These are phyloP conservation scores for Dicyrtomina minuta DNA, from an alignment of 2,888 invertebrate genomes.

Conservation along the genomic window DNA sequence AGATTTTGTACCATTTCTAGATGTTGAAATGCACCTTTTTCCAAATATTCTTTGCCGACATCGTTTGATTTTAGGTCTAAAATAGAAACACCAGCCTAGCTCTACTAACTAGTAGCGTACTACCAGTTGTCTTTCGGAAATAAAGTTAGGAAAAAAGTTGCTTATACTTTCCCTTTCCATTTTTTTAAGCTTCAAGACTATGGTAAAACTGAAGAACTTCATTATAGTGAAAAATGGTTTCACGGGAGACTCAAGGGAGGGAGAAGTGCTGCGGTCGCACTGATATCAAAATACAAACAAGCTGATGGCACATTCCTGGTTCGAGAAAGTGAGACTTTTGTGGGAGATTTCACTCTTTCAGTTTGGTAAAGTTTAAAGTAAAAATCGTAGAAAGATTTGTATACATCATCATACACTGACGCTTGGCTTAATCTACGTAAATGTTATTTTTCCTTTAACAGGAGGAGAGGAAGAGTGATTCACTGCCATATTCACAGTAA, in stretches of 20 bases:
- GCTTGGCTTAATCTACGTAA: too few species aligned
- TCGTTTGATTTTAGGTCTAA: too few species aligned
- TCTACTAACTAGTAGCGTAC: too few species aligned
- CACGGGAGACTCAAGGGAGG: conserved; percentile 83
- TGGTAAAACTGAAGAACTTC: conserved; percentile 66
- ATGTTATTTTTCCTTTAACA: conserved; percentile 15
- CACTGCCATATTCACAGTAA: conserved; percentile 89
- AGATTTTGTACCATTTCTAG: too few species aligned
- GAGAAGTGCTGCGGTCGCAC: conserved; percentile 73
- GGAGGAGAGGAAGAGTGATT: conserved; percentile 77
- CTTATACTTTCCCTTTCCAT: too few species aligned
- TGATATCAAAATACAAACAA: conserved; percentile 73
- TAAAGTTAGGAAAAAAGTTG: too few species aligned
- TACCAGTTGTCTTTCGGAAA: too few species aligned
- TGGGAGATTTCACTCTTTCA: conserved; percentile 92
- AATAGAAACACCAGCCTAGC: too few species aligned
- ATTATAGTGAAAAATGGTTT: conserved; percentile 92
- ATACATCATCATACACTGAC: too few species aligned
- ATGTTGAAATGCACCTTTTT: too few species aligned
- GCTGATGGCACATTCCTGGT: conserved; percentile 93
- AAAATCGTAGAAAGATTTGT: too few species aligned
- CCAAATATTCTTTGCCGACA: too few species aligned
- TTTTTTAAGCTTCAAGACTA: conserved; percentile 60
- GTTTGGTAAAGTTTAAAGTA: conserved; percentile 71
- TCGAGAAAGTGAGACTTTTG: conserved; percentile 90